Conservation (phyloP, 1,140 invertebrate genomes). For the Lucilia cuprina region DNA sequence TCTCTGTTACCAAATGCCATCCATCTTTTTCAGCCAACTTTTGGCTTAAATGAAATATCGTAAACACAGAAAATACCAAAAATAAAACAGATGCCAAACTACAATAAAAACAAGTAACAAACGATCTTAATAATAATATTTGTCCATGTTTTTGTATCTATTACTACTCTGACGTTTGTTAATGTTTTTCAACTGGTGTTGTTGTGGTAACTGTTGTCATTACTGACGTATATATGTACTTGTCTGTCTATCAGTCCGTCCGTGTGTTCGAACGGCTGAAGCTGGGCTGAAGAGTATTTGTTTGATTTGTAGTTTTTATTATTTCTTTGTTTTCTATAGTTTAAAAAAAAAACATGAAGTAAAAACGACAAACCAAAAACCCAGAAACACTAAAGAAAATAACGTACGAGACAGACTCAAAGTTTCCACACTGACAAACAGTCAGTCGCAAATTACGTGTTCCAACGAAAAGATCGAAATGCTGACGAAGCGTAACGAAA, state of each 20-base stretch:
- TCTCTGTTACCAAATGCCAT: background rate
- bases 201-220: background rate
- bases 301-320: too few species aligned
- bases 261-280: too few species aligned
- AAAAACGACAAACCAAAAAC: background rate
- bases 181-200: background rate
- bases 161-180: background rate
- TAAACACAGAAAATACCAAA: background rate
- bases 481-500: slow-evolving; percentile 31
- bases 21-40: background rate
- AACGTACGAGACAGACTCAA: background rate
- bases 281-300: background rate
- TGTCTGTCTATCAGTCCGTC: background rate
- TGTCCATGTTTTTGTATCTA: background rate
- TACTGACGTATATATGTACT: background rate
- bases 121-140: background rate
- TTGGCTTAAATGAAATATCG: background rate
- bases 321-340: background rate
- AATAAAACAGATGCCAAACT: slow-evolving; percentile 11
- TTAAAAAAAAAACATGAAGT: background rate
- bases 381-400: background rate
- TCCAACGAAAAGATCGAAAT: slow-evolving; percentile 32
- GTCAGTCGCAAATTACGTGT: slow-evolving; percentile 37
- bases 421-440: background rate
- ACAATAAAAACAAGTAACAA: background rate